Base-by-base conservation (phyloP, 2,797 vertebrate genomes). In the Sebastiscus tertius region DNA sequence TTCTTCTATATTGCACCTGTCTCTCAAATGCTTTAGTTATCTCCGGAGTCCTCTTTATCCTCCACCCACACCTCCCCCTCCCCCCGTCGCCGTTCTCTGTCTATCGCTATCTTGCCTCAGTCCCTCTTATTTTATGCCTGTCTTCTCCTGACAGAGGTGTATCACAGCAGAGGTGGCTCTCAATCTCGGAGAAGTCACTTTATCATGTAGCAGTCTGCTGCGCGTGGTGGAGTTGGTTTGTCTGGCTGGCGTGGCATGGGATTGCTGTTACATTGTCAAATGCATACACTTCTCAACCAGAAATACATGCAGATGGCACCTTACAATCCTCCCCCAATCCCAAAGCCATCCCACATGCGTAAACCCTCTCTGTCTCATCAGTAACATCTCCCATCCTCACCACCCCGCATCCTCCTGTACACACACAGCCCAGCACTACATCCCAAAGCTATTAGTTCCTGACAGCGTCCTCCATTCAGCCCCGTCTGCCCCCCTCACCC, bases 361-460 rank as follows among this genome's bases (percentile, higher is more conserved):
- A 60, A 31, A 34, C 64, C 75, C 42, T 55, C 65, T 16, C 69
- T 20, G 59, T 76, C 75, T 86, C 82, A 85, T 89, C 84, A 79
- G 79, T 33, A 46, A 36, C 24, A 6, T n/a, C 59, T 18, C 63
- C 61, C 42, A 18, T 3, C 65, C n/a, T 10, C 77, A 49, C 24
- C 58, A 16, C 56, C 72, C 55, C 46, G 20, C 72, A 56, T 72
- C 75, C 54, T 67, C 62, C 79, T 91, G 87, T 90, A 90, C 90
- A 90, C 82, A 93, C 82, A 86, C 82, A 87, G 74, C 86, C 87
- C 85, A 84, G 86, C 87, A 84, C 87, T 88, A 90, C 91, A 94
- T 94, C 92, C 91, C 92, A 92, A 91, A 94, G 91, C 93, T 91
- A 94, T 94, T 94, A 93, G 88, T 90, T 93, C 89, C 88, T 93